These are phyloP conservation scores for Pica pica DNA, from an alignment of 2,113 vertebrate genomes.

Conservation along the genomic window DNA sequence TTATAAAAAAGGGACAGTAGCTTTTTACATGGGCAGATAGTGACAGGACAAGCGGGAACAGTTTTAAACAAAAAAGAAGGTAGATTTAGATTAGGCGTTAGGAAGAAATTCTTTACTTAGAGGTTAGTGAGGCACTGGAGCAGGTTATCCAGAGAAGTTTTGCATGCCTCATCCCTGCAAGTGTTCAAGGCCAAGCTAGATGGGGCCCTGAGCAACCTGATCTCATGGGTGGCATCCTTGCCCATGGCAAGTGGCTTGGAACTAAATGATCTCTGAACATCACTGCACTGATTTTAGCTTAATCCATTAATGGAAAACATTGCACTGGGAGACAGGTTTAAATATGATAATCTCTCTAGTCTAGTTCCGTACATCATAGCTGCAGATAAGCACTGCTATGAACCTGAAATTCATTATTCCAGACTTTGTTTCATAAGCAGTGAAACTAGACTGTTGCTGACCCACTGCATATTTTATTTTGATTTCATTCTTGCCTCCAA, in stretches of 20 bases:
- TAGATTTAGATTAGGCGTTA: neutral
- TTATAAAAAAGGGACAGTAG: neutral
- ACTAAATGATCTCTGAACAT: neutral
- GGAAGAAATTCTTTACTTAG: neutral
- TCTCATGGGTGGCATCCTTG: neutral
- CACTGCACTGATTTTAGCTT: neutral
- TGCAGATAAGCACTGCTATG: neutral
- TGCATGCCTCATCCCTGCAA: too few relatives aligned
- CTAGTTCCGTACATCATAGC: neutral
- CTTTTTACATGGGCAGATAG: neutral
- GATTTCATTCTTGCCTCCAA: neutral
- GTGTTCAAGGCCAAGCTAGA: neutral
- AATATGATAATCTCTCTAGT: neutral
- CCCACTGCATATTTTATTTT: neutral
- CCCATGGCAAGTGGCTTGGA: neutral
- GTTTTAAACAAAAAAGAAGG: neutral
- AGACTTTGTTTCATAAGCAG: neutral
- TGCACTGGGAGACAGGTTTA: neutral
- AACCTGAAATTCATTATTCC: neutral
- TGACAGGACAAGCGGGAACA: neutral
- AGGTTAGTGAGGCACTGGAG: neutral
- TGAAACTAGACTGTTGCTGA: neutral
- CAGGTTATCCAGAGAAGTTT: neutral
- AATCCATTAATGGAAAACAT: neutral
- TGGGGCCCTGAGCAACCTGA: too few relatives aligned